Percentiles rank a stretch among this genome's conserved stretches.
These are phyloP conservation scores for Micronisus gabar DNA, from an alignment of 2,113 vertebrate species.

Conservation along the genomic window DNA sequence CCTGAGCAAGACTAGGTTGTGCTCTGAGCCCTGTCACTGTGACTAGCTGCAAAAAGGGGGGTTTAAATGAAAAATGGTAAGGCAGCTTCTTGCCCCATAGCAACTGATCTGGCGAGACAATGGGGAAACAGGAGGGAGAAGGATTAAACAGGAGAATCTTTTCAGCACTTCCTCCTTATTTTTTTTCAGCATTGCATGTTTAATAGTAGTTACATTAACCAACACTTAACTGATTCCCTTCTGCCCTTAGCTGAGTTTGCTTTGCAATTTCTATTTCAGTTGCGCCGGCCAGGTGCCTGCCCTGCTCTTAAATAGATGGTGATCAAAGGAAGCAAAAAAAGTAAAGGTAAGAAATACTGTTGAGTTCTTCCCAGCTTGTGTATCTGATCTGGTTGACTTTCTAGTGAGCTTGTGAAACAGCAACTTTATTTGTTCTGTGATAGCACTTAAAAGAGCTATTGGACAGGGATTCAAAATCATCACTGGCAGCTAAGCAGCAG, in stretches of 20 bases:
- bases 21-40: neutral
- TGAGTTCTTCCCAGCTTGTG: neutral
- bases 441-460: neutral
- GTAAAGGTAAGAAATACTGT: neutral
- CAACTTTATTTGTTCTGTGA: neutral
- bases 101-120: neutral
- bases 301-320: neutral
- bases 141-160: neutral
- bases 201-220: neutral
- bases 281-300: rapidly evolving
- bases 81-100: neutral
- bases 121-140: neutral
- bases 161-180: neutral
- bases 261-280: neutral
- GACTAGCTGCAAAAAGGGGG: neutral
- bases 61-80: neutral
- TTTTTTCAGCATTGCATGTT: neutral
- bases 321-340: neutral
- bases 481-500: neutral
- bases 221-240: neutral
- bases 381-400: neutral
- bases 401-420: neutral
- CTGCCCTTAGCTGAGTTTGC: neutral
- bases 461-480: neutral
- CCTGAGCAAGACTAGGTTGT: neutral